Conservation (phyloP, 2,888 invertebrate genomes). For the Blastobasis lacticolella region DNA sequence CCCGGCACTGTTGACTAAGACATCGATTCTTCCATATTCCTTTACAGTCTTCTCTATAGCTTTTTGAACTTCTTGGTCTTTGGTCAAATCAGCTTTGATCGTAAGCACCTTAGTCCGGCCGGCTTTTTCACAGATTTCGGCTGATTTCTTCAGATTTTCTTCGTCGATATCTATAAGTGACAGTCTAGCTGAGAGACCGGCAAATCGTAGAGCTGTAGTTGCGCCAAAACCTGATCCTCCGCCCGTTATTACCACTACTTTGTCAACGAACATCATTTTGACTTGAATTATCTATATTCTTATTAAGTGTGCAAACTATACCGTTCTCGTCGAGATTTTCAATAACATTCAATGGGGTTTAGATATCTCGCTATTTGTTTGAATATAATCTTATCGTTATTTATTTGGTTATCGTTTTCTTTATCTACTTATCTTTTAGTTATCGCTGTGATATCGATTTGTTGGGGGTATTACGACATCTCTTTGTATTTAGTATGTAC, state of each 20-base stretch:
- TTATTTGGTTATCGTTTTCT: too few species aligned
- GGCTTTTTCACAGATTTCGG: constrained; percentile 24
- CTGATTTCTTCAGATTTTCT: constrained; percentile 22
- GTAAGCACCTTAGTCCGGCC: constrained; percentile 26
- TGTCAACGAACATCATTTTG: constrained; percentile 32
- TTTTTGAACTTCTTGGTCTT: constrained; percentile 23
- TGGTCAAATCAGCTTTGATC: constrained; percentile 25
- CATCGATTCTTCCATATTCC: constrained; percentile 28
- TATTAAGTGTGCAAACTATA: too few species aligned
- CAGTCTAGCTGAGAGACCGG: constrained; percentile 32
- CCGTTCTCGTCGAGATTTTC: too few species aligned
- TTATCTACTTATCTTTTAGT: too few species aligned
- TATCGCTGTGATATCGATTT: too few species aligned
- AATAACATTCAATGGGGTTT: too few species aligned
- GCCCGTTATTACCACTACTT: constrained; percentile 35
- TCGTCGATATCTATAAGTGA: constrained; percentile 29
- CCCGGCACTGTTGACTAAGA: constrained; percentile 35
- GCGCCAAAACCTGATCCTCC: constrained; percentile 36
- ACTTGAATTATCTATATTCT: not conserved
- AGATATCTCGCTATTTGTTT: too few species aligned
- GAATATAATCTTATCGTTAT: too few species aligned
- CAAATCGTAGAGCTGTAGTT: constrained; percentile 29
- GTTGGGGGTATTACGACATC: too few species aligned
- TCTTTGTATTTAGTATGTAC: too few species aligned
- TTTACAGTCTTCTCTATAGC: constrained; percentile 23